These are phyloP conservation scores for Tubulanus polymorphus DNA, from an alignment of 2,888 invertebrate species.

Conservation along the genomic window DNA sequence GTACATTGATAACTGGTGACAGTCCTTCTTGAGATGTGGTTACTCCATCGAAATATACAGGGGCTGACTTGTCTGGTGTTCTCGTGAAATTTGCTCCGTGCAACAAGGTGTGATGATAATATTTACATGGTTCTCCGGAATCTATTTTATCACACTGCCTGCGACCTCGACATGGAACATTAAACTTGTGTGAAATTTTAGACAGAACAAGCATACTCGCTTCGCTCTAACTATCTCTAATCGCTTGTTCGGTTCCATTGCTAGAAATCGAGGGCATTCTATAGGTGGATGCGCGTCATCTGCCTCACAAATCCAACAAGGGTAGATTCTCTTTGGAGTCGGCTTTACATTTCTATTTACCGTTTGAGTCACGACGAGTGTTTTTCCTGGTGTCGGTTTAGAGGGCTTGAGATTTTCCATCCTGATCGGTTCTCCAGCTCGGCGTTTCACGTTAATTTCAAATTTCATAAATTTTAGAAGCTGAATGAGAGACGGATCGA, in stretches of 20 bases:
- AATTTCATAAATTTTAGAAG: background rate
- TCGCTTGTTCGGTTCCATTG: background rate
- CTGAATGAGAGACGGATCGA: background rate
- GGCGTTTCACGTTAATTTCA: background rate
- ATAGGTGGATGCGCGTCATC: background rate
- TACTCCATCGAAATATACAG: background rate
- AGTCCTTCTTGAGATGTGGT: background rate
- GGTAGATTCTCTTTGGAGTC: background rate
- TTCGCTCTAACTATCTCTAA: background rate
- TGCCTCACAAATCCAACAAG: background rate
- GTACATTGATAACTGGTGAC: background rate
- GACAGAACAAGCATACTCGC: background rate
- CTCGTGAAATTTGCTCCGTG: background rate
- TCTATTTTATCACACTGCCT: background rate
- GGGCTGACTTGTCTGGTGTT: background rate
- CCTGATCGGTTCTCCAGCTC: too few species aligned
- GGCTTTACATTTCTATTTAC: too few species aligned
- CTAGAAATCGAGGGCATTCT: background rate
- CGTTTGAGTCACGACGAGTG: background rate
- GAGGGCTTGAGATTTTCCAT: background rate
- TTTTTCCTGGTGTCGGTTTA: background rate
- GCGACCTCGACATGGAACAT: background rate
- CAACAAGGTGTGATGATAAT: background rate
- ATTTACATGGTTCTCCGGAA: background rate
- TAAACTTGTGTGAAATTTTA: background rate